A percentile compares a stretch with the other conserved stretches of the same genome.
phyloP scores from a whole-genome alignment of 2,113 vertebrate genomes.

The Triplophysa tibetana region DNA sequence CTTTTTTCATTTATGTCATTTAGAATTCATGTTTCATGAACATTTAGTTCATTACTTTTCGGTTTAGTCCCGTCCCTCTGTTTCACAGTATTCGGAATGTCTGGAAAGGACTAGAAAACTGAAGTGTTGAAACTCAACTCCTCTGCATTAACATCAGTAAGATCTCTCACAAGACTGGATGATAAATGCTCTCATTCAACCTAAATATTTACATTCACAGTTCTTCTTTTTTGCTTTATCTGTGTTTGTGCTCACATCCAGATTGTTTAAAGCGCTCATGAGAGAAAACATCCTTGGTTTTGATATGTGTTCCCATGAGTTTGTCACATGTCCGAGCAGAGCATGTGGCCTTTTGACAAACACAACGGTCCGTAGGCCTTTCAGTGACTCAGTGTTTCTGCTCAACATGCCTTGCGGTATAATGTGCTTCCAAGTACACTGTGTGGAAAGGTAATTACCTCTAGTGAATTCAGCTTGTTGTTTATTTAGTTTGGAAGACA shows the following conservation, averaged over 20 bases:
- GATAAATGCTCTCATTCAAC: not conserved
- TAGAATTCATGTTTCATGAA: not conserved
- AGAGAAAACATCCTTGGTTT: conserved; percentile 63
- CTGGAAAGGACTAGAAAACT: not conserved
- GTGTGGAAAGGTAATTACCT: not conserved
- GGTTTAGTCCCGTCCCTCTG: not conserved
- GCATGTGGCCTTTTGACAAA: not conserved
- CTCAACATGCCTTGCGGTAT: too few relatives aligned
- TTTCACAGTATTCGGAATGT: conserved; percentile 18
- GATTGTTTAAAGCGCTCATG: conserved; percentile 44
- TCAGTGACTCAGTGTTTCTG: conserved; percentile 33
- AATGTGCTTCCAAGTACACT: conserved; percentile 18
- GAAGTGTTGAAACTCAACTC: conserved; percentile 12
- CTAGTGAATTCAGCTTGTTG: too few relatives aligned
- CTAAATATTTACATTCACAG: conserved; percentile 12
- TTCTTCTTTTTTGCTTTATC: not conserved
- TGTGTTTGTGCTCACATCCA: conserved; percentile 44
- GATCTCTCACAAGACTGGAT: not conserved
- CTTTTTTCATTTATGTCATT: not conserved
- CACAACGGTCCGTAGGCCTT: not conserved
- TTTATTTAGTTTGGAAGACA: too few relatives aligned
- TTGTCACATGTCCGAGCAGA: conserved; percentile 17
- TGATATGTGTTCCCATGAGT: conserved; percentile 56
- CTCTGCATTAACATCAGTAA: not conserved
- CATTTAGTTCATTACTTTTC: not conserved